Percentiles rank a stretch among this genome's conserved stretches.
These are phyloP conservation scores for Penaeus japonicus DNA, from an alignment of 1,140 invertebrate species.

Conservation along the genomic window DNA sequence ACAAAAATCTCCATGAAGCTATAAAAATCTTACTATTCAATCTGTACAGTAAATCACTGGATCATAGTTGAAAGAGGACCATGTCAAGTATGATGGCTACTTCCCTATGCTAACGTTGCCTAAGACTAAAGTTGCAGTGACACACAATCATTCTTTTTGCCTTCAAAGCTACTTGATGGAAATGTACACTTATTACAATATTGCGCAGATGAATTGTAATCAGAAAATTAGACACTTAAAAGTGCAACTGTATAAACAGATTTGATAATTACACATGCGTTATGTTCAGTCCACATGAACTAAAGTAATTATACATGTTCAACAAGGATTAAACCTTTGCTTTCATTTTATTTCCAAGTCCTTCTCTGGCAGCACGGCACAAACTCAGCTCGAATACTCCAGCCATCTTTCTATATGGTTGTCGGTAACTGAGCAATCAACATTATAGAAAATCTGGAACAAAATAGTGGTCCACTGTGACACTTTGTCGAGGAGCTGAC, in stretches of 20 bases:
- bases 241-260: slow-evolving; percentile 54
- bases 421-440: slow-evolving; percentile 43
- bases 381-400: slow-evolving; percentile 17
- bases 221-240: slow-evolving; percentile 56
- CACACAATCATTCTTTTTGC: slow-evolving; percentile 19
- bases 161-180: slow-evolving; percentile 53
- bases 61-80: background rate
- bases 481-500: slow-evolving; percentile 23
- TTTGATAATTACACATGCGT: slow-evolving; percentile 50
- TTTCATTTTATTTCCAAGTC: slow-evolving; percentile 14
- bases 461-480: slow-evolving; percentile 7
- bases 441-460: slow-evolving; percentile 2
- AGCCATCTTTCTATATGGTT: slow-evolving; percentile 23
- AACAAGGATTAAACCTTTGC: slow-evolving; percentile 34
- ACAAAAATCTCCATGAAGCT: slow-evolving; percentile 20
- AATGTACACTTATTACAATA: slow-evolving; percentile 55
- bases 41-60: slow-evolving; percentile 35
- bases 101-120: too few species aligned
- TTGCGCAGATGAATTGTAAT: slow-evolving; percentile 52
- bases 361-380: slow-evolving; percentile 16
- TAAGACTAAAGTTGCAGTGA: background rate
- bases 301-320: slow-evolving; percentile 43
- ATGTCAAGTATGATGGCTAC: too few species aligned
- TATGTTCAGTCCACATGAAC: slow-evolving; percentile 17
- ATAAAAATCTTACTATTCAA: slow-evolving; percentile 48